A percentile compares a stretch with the other conserved stretches of the same genome.
Evolutionary conservation across 2,797 vertebrate species (phyloP).

Genomic region (Scolopax bukidnonensis): DNA sequence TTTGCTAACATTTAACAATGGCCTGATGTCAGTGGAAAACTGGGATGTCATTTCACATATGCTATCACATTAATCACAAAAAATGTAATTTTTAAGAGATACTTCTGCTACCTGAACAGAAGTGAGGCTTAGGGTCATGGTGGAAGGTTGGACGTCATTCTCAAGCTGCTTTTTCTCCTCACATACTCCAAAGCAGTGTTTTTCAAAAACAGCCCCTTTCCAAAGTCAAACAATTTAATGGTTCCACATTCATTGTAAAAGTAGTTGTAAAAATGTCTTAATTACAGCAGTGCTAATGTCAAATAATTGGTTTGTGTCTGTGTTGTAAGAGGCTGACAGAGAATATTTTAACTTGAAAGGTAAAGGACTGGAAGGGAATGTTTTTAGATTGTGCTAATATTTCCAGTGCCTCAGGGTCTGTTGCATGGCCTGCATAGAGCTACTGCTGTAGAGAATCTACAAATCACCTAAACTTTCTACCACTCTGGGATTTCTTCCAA

Average conservation of each 20-base stretch:
- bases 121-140: neutral
- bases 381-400: neutral
- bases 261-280: neutral
- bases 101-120: constrained; percentile 1
- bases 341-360: neutral
- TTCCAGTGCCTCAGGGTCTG: neutral
- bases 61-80: constrained; percentile 27
- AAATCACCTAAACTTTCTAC: neutral
- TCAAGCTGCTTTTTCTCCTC: neutral
- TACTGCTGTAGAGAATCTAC: neutral
- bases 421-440: neutral
- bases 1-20: neutral
- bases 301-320: neutral
- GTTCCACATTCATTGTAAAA: neutral
- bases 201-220: neutral
- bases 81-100: neutral
- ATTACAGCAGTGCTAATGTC: neutral
- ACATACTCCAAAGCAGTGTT: neutral
- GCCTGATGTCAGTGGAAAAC: constrained; percentile 7
- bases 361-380: neutral
- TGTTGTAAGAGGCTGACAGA: neutral
- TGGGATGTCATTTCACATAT: constrained; percentile 30
- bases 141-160: neutral
- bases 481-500: neutral
- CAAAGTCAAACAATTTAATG: neutral